phyloP scores from a whole-genome alignment of 2,113 vertebrate genomes.

The Corapipo altera region DNA sequence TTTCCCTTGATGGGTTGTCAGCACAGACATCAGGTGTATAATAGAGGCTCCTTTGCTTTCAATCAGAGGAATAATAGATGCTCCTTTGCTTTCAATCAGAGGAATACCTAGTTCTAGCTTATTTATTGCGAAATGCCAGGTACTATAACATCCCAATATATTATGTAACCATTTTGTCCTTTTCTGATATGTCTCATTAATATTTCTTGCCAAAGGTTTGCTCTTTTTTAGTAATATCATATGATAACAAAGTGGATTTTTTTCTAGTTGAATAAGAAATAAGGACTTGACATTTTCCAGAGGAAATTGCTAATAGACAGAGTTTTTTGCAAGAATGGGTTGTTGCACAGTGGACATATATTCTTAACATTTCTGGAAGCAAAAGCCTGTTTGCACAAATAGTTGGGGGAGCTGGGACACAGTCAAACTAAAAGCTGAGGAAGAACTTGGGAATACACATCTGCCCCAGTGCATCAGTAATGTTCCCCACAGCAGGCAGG shows the following conservation, averaged over 20 bases:
- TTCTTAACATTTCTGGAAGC: not conserved
- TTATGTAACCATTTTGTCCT: not conserved
- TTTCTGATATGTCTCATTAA: not conserved
- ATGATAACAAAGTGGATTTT: not conserved
- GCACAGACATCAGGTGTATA: not conserved
- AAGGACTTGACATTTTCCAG: not conserved
- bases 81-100: not conserved
- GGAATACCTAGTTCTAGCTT: not conserved
- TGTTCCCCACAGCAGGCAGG: not conserved
- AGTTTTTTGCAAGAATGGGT: not conserved
- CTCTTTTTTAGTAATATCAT: not conserved
- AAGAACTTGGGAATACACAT: not conserved
- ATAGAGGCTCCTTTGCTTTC: not conserved
- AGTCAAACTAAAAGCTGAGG: not conserved
- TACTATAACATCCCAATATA: not conserved
- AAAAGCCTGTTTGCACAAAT: not conserved
- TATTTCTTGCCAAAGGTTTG: not conserved
- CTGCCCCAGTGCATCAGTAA: not conserved
- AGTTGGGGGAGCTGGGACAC: accelerated
- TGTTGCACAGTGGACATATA: not conserved
- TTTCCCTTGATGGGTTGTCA: not conserved
- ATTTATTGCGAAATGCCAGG: not conserved
- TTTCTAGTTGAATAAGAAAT: not conserved
- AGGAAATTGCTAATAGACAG: not conserved
- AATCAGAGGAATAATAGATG: not conserved